Conservation (phyloP, 2,113 vertebrate species). For the Larimichthys polyactis region DNA sequence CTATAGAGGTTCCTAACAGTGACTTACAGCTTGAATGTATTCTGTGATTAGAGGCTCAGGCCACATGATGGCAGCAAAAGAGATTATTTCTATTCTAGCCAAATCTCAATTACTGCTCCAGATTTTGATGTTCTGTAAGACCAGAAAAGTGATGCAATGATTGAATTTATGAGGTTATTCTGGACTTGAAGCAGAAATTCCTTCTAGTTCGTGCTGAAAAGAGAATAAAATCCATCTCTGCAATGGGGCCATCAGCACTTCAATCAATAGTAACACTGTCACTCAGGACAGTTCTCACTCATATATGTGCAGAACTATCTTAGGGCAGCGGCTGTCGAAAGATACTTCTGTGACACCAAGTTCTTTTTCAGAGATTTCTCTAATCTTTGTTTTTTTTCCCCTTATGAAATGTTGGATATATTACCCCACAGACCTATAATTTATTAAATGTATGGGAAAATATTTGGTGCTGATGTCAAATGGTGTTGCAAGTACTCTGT, state of each 20-base stretch:
- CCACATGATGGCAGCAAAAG: constrained; percentile 78
- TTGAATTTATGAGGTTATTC: not conserved
- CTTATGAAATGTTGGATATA: not conserved
- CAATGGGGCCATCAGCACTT: not conserved
- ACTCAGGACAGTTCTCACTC: not conserved
- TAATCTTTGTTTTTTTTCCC: not conserved
- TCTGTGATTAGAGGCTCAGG: constrained; percentile 55
- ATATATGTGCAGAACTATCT: not conserved
- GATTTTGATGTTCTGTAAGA: not conserved
- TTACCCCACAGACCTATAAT: not conserved
- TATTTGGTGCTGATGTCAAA: not conserved
- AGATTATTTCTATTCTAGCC: constrained; percentile 31
- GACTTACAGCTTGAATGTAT: not conserved
- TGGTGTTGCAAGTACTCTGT: not conserved
- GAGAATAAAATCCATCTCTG: not conserved
- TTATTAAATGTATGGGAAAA: not conserved
- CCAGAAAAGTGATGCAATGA: not conserved
- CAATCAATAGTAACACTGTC: not conserved
- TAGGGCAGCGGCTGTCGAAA: not conserved
- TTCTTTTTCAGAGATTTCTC: not conserved
- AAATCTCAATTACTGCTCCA: constrained; percentile 18
- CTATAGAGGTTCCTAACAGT: not conserved
- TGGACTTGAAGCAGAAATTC: not conserved
- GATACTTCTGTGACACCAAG: not conserved
- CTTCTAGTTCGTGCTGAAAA: not conserved